These are phyloP conservation scores for Chirona hameri DNA, from an alignment of 2,888 invertebrate species.

Conservation along the genomic window DNA sequence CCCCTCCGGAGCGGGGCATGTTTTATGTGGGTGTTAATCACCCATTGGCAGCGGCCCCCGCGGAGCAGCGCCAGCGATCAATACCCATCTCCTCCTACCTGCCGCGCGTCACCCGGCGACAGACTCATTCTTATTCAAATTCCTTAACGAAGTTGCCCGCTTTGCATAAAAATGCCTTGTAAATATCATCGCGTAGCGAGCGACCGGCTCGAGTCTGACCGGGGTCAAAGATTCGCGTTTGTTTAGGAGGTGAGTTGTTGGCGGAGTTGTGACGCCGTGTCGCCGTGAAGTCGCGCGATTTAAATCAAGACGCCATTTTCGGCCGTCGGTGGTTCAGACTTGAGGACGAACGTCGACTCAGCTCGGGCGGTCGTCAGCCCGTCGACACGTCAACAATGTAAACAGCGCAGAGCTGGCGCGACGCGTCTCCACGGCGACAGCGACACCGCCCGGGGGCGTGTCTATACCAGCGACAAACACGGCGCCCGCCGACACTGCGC, in stretches of 20 bases:
- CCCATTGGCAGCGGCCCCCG: neutral
- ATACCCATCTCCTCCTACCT: constrained; percentile 13
- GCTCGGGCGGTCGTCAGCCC: neutral
- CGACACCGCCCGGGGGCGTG: neutral
- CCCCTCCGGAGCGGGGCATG: neutral
- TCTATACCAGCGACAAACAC: neutral
- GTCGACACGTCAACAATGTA: neutral
- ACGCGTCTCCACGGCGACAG: neutral
- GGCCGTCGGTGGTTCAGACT: neutral
- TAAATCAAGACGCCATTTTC: neutral
- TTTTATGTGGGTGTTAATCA: constrained; percentile 26
- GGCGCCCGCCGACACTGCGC: neutral
- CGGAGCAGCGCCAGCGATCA: neutral
- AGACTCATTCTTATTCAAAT: constrained; percentile 29
- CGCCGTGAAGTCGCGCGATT: neutral
- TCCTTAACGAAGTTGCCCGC: constrained; percentile 22
- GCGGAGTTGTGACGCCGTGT: neutral
- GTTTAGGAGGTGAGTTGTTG: neutral
- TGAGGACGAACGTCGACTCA: no score
- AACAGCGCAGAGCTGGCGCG: neutral
- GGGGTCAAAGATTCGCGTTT: neutral
- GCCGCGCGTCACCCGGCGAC: neutral
- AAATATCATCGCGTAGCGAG: constrained; percentile 4
- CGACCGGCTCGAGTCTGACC: neutral
- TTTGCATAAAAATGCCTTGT: constrained; percentile 26